Conservation (phyloP, 2,888 invertebrate species). For the Octodonta nipae region DNA sequence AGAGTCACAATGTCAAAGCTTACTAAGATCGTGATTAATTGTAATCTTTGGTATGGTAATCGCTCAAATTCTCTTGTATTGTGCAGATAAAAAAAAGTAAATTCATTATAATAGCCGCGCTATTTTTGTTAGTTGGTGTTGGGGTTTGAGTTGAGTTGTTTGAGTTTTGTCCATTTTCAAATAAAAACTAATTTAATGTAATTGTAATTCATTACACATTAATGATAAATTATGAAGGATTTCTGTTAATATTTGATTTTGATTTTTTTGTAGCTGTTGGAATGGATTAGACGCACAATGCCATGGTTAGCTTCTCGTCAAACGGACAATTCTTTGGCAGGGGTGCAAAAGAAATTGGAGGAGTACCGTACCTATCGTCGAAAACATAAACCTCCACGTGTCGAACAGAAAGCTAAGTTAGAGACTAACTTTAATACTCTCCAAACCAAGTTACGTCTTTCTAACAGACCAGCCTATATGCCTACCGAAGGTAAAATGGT, state of each 20-base stretch:
- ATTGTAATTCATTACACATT: too few species aligned
- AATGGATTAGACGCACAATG: constrained; percentile 97
- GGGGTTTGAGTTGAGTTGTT: too few species aligned
- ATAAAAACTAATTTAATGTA: too few species aligned
- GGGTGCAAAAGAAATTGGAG: constrained; percentile 93
- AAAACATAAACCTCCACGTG: constrained; percentile 98
- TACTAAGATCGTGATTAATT: too few species aligned
- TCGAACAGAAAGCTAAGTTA: constrained; percentile 96
- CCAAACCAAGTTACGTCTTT: constrained; percentile 93
- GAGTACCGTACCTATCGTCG: constrained; percentile 98
- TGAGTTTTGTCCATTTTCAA: too few species aligned
- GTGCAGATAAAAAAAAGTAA: too few species aligned
- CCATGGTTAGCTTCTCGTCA: constrained; percentile 94
- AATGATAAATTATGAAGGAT: too few species aligned
- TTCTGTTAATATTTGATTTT: background rate
- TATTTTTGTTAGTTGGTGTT: too few species aligned
- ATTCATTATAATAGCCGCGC: too few species aligned
- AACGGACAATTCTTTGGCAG: constrained; percentile 93
- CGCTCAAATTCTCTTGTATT: too few species aligned
- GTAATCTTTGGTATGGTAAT: too few species aligned
- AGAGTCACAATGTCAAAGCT: too few species aligned
- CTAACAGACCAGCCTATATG: constrained; percentile 97
- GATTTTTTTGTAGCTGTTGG: constrained; percentile 56
- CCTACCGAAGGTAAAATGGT: constrained; percentile 99
- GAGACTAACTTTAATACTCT: constrained; percentile 99